Base-by-base conservation (phyloP, 2,113 vertebrate genomes). In the Casuarius casuarius region DNA sequence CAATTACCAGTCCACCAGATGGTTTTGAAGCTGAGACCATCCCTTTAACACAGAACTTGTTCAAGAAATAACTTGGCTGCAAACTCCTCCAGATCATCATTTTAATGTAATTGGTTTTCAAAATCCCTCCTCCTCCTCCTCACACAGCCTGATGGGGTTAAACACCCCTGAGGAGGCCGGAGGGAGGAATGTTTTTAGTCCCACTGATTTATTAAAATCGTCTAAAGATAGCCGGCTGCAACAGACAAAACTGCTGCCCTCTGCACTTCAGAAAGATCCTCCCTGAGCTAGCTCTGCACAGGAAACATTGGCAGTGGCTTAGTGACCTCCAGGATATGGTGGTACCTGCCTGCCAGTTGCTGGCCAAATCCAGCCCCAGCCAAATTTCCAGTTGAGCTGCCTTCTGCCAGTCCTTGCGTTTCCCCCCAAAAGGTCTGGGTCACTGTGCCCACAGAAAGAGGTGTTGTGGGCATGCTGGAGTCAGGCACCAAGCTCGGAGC, bases 201-300 rank as follows among this genome's bases (percentile, higher is more conserved):
- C 65, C 63, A 28, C 9, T 96, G 85, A 84, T 92, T 97, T 98
- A 98, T 97, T 98, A 97, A 97, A 98, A 91, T 89, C 9, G 1
- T 71, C 94, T 94, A 94, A 94, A 97, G 97, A 98, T 96, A 97
- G 95, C 97, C 96, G 98, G 87, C 91, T 93, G 71, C 81, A 81
- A 81, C 92, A 97, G 97, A 96, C 80, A 96, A 97, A 98, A 97
- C 71, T 90, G 73, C 96, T 96, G 79, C 91, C 79, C 94, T 95
- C 38, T 76, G 89, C 83, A 91, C 86, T 96, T 92, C 49, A 35
- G 65, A 80, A 56, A 75, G 54, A 56, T 71, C 94, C 92, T 95
- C 91, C 94, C 89, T 63, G 51, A 84, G 8, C n/a, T 74, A 91
- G 77, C 48, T 65, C 38, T 46, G 25, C 70, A 63, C 0, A 0